Percentiles rank a stretch among this genome's conserved stretches.
These are phyloP conservation scores for Caenorhabditis plicata DNA, from an alignment of 2,888 invertebrate species.

Conservation along the genomic window DNA sequence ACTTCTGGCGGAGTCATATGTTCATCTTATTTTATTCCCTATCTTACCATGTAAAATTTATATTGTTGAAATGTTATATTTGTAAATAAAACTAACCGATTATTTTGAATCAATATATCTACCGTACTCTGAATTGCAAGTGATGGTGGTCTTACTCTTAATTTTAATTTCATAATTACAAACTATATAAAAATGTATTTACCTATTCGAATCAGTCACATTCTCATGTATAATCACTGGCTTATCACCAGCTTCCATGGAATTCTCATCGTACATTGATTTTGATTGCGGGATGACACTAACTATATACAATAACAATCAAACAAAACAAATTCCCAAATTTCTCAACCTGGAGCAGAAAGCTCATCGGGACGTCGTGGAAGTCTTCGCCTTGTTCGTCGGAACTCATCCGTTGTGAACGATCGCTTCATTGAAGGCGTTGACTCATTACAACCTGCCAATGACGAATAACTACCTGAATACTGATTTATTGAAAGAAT, in stretches of 20 bases:
- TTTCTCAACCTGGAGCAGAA: slow-evolving; percentile 8
- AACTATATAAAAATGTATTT: no score
- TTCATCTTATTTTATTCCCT: no score
- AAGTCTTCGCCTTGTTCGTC: slow-evolving; percentile 31
- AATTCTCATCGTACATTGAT: slow-evolving; percentile 26
- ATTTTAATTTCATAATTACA: no score
- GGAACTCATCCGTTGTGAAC: slow-evolving; percentile 43
- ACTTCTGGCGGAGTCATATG: no score
- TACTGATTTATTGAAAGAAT: neutral
- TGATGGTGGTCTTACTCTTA: slow-evolving; percentile 14
- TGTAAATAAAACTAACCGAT: slow-evolving; percentile 6
- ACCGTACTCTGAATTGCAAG: slow-evolving; percentile 24
- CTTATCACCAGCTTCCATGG: neutral
- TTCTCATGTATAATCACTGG: slow-evolving; percentile 16
- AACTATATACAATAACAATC: neutral
- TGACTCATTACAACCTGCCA: slow-evolving; percentile 9
- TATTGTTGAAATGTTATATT: no score
- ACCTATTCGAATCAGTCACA: no score
- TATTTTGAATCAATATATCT: slow-evolving; percentile 13
- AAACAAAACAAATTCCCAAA: no score
- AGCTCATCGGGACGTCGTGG: slow-evolving; percentile 41
- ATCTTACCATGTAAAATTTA: no score
- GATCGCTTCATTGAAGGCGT: slow-evolving; percentile 32
- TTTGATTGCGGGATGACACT: slow-evolving; percentile 25
- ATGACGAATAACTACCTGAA: slow-evolving; percentile 23